Percentiles rank a stretch among this genome's conserved stretches.
Evolutionary conservation across 2,797 vertebrate species (phyloP).

Genomic region (Alca torda): DNA sequence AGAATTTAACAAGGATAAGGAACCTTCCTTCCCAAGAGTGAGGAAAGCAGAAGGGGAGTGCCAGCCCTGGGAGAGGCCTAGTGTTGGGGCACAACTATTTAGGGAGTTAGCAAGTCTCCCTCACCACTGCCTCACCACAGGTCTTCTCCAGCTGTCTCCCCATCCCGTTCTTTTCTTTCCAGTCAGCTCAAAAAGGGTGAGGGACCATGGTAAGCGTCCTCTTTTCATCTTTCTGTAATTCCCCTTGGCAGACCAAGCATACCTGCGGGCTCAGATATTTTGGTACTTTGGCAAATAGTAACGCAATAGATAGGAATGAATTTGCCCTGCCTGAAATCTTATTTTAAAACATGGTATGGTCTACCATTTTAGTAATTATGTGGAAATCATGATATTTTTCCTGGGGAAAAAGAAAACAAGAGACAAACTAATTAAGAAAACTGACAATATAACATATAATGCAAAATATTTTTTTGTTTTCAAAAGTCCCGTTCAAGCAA

Average conservation of each 20-base stretch:
- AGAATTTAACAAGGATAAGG: neutral
- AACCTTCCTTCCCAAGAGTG: neutral
- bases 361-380: neutral
- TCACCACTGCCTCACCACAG: rapidly evolving
- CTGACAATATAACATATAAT: neutral
- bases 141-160: neutral
- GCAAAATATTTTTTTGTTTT: neutral
- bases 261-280: neutral
- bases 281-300: neutral
- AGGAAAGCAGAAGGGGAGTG: neutral
- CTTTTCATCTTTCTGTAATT: neutral
- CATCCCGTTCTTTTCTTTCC: neutral
- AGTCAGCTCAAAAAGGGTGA: neutral
- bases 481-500: neutral
- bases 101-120: neutral
- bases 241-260: neutral
- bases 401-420: neutral
- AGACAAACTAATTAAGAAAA: neutral
- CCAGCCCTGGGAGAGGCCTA: neutral
- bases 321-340: neutral
- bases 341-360: neutral
- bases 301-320: neutral
- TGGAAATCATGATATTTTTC: neutral
- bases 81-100: neutral
- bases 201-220: neutral